A percentile compares a stretch with the other conserved stretches of the same genome.
These are phyloP conservation scores for Apotomis betuletana DNA, from an alignment of 2,888 invertebrate genomes.

Conservation along the genomic window DNA sequence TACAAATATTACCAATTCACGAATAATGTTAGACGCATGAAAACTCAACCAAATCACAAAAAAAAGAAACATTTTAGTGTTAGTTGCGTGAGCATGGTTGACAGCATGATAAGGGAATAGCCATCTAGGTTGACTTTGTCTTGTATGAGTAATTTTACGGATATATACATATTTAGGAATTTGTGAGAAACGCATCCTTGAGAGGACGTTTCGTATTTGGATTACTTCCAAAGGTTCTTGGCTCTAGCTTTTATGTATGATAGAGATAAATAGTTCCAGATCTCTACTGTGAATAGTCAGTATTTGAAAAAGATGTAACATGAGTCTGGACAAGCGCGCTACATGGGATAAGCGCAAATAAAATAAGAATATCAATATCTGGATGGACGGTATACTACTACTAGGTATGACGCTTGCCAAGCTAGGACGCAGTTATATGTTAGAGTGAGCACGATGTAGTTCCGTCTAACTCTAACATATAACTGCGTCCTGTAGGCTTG, in stretches of 20 bases:
- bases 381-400: no score
- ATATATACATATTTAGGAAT: constrained; percentile 41
- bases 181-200: constrained; percentile 49
- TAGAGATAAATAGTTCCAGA: constrained; percentile 25
- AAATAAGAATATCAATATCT: no score
- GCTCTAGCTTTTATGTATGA: constrained; percentile 52
- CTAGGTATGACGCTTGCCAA: no score
- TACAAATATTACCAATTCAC: constrained; percentile 36
- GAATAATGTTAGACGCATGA: constrained; percentile 38
- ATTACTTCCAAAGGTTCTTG: constrained; percentile 64
- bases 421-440: no score
- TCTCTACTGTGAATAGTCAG: constrained; percentile 25
- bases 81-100: constrained; percentile 34
- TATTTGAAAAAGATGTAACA: constrained; percentile 15
- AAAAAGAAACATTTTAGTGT: constrained; percentile 27
- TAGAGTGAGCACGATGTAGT: no score
- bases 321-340: no score
- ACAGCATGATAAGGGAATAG: constrained; percentile 31
- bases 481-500: no score
- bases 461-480: no score
- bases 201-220: constrained; percentile 54
- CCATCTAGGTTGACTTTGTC: constrained; percentile 20
- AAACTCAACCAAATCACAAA: constrained; percentile 40
- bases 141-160: constrained; percentile 25
- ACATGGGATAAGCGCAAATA: no score